Evolutionary conservation across 1,140 invertebrate genomes (phyloP).

Genomic region (Drosophila truncata): DNA sequence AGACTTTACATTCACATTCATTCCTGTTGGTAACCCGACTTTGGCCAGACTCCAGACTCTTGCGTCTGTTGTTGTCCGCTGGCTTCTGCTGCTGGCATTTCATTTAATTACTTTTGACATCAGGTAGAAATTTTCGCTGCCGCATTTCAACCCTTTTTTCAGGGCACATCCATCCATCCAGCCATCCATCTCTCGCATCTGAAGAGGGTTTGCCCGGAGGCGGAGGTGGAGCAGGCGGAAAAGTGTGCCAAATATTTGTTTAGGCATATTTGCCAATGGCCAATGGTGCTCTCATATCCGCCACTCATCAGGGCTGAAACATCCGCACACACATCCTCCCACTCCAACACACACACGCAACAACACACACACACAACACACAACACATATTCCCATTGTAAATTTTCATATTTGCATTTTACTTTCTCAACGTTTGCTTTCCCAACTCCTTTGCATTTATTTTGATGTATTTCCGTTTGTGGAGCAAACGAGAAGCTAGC

Average conservation of each 20-base stretch:
- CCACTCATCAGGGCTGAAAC: slow-evolving; percentile 34
- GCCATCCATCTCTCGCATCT: neutral
- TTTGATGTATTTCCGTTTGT: slow-evolving; percentile 78
- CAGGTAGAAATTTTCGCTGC: slow-evolving; percentile 69
- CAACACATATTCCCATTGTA: slow-evolving; percentile 30
- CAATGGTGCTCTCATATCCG: slow-evolving; percentile 55
- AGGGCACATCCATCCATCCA: neutral
- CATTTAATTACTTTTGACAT: slow-evolving; percentile 80
- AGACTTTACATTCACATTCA: slow-evolving; percentile 3
- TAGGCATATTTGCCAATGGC: slow-evolving; percentile 75
- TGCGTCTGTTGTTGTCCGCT: slow-evolving; percentile 5
- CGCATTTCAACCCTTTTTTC: slow-evolving; percentile 51
- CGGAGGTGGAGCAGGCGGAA: slow-evolving; percentile 1
- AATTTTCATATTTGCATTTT: slow-evolving; percentile 68
- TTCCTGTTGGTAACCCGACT: neutral
- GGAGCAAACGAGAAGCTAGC: slow-evolving; percentile 29
- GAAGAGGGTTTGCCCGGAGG: slow-evolving; percentile 24
- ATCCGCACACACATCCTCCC: slow-evolving; percentile 11
- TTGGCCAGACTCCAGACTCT: slow-evolving; percentile 4
- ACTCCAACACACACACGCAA: slow-evolving; percentile 5
- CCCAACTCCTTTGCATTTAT: slow-evolving; percentile 60
- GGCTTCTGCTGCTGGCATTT: slow-evolving; percentile 71
- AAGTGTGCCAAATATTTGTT: slow-evolving; percentile 79
- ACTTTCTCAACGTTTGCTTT: slow-evolving; percentile 46
- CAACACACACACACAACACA: slow-evolving; percentile 12